Base-by-base conservation (phyloP, 2,113 vertebrate species). In the Sinocyclocheilus anshuiensis region DNA sequence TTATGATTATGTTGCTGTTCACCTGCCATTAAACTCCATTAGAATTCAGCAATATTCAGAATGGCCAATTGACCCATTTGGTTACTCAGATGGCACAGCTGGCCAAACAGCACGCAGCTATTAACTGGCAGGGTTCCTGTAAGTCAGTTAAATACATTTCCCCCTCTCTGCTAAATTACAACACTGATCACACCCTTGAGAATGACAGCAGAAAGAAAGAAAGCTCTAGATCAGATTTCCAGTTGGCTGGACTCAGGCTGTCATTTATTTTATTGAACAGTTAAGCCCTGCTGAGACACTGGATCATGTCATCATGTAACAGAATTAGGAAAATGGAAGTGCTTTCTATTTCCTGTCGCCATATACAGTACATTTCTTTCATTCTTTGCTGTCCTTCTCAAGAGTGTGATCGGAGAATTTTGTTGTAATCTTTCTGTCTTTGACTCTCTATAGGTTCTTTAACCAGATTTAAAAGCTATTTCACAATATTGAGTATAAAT, bases 11-110 rank as follows among this genome's bases (percentile, higher is more conserved):
- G 24, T 10, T 55, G 24, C 81, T 67, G 82, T 84, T 84, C 67
- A 86, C 79, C 57, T 81, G 48, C 77, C 36, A 84, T 55, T 89
- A 57, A 59, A 65, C 45, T 81, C 39, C 24, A 65, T 85, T 39
- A 24, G 57, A 59, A 33, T 81, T 61, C 1, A 15, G 10, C 77
- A 84, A 57, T 81, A 81, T 84, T 84, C 77, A 71, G 45, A 81
- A 76, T 48, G 20, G 20, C 36, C 36, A 74, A n/a, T 76, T 80
- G 84, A 76, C 45, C 71, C 69, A 45, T 50, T 45, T 11, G 22
- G n/a, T 67, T 36, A 13, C 36, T 74, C 20, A 42, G 10, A 72
- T 42, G 55, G 74, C 83, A 85, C 20, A 12, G 59, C 57, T 20
- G 69, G 59, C 50, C 81, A 76, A 24, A 76, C 26, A 67, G 11